Evolutionary conservation across 2,797 vertebrate species (phyloP).

Genomic region (Enteromius viviparus): DNA sequence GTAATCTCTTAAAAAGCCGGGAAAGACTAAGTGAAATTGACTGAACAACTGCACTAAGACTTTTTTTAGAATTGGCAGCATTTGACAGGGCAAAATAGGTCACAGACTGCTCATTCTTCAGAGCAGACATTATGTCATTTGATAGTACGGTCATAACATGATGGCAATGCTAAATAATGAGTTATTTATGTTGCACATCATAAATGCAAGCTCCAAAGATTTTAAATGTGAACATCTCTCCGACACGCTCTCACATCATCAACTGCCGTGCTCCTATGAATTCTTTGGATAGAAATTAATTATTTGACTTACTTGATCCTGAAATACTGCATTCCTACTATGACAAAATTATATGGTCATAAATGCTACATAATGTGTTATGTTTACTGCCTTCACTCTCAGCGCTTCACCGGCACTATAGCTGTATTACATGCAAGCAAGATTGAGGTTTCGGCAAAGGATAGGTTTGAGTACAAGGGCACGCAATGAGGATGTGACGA

Average conservation of each 20-base stretch:
- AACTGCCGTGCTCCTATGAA: background rate
- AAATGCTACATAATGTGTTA: background rate
- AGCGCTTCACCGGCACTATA: background rate
- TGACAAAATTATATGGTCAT: background rate
- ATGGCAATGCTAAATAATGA: background rate
- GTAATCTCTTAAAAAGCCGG: background rate
- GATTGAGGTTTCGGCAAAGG: background rate
- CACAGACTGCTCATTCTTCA: slow-evolving; percentile 7
- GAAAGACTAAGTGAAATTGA: background rate
- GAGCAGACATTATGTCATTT: background rate
- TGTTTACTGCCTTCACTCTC: background rate
- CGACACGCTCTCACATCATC: background rate
- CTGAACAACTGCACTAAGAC: background rate
- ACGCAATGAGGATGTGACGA: background rate
- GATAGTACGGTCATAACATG: background rate
- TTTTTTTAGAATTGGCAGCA: background rate
- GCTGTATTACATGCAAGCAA: background rate
- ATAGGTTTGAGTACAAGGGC: slow-evolving; percentile 30
- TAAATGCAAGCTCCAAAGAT: background rate
- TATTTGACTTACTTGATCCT: too few species aligned
- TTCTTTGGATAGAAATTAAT: too few species aligned
- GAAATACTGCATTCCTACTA: too few species aligned
- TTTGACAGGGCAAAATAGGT: slow-evolving; percentile 21
- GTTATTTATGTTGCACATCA: background rate
- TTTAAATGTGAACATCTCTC: background rate